phyloP scores from a whole-genome alignment of 2,888 invertebrate genomes.

The Deilephila porcellus region DNA sequence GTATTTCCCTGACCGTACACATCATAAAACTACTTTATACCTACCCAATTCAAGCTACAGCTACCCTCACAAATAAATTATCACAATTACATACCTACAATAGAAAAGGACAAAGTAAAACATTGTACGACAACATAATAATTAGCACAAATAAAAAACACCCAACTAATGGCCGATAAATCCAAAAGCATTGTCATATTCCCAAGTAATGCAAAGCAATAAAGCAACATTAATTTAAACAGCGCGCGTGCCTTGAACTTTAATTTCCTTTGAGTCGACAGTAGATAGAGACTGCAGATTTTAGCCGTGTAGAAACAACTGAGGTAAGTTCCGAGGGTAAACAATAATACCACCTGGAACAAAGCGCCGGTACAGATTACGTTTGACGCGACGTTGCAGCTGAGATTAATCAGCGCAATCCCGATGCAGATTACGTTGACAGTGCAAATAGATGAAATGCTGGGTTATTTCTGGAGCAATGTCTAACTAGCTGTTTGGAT shows the following conservation, averaged over 20 bases:
- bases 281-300: conserved; percentile 68
- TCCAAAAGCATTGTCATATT: not conserved
- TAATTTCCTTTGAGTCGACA: conserved; percentile 65
- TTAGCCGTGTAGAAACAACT: conserved; percentile 67
- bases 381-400: not conserved
- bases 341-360: conserved; percentile 63
- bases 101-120: not conserved
- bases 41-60: too few relatives aligned
- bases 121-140: conserved; percentile 28
- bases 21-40: too few relatives aligned
- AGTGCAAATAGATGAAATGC: conserved; percentile 3
- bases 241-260: conserved; percentile 69
- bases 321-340: conserved; percentile 65
- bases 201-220: conserved; percentile 33
- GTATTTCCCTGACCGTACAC: too few relatives aligned
- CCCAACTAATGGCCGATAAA: not conserved
- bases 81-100: too few relatives aligned
- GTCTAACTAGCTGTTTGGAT: not conserved
- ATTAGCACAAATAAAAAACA: not conserved
- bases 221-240: conserved; percentile 23
- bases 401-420: not conserved
- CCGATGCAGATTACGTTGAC: conserved; percentile 1
- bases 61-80: too few relatives aligned
- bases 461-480: not conserved
- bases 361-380: conserved; percentile 23